Evolutionary conservation across 2,797 vertebrate species (phyloP), one percentile per base, ranked within the genome.

Genomic region (Basileuterus tristriatus): DNA sequence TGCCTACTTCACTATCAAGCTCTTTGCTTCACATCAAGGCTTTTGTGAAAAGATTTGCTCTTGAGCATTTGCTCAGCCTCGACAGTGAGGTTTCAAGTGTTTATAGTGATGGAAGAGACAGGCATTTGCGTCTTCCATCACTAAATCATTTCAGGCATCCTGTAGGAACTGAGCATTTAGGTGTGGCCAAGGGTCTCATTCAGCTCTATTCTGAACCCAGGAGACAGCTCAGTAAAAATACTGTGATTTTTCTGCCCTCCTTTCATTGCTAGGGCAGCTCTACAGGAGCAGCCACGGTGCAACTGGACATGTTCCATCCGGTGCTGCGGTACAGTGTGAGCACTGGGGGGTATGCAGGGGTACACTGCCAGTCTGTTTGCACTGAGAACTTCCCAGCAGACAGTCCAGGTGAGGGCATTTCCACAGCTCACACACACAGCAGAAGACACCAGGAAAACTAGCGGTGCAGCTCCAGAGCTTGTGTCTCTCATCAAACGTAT

Each of bases 1-100:
- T 95, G 85, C 94, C 91, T 96, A 79, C 93, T 91, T 94, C 87
- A 88, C 85, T 91, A 78, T 53, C 89, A 62, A 89, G 91, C 80
- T 94, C 93, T 90, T 90, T 95, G 88, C 94, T 95, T 95, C 88
- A 36, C 75, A 70, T 92, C 75, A 76, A 90, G 62, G 80, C 89
- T 94, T 95, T 96, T 94, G 80, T 64, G 69, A 86, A 77, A 89
- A 94, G 91, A 90, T 88, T 94, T 88, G 87, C 82, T 91, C 94
- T 78, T 59, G 47, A 96, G 88, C 81, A 68, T 87, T 96, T 81
- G 71, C 87, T 94, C 78, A 93, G 86, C 81, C 86, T 68, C 74
- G 26, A 81, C 84, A 75, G 79, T 64, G 77, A 84, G 87, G 83
- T 62, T 75, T 85, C 52, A 55, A 84, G 88, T 63, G 50, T 93